A percentile compares a stretch with the other conserved stretches of the same genome.
These are phyloP conservation scores for Eilema caniola DNA, from an alignment of 2,888 invertebrate genomes.

Conservation along the genomic window DNA sequence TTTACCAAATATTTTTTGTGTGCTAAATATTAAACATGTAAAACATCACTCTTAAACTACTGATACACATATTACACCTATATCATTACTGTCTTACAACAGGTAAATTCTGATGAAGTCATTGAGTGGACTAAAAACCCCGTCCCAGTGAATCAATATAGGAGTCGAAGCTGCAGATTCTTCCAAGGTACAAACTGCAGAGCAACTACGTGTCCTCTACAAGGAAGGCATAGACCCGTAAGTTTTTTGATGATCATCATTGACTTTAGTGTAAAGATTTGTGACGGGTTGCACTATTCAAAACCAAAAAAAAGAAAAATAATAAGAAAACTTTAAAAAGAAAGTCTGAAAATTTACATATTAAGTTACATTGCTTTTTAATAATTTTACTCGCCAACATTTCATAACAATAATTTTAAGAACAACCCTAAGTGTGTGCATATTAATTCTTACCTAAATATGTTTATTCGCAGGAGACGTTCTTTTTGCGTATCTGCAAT, in stretches of 20 bases:
- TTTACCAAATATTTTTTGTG: no score
- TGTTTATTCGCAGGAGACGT: constrained; percentile 5
- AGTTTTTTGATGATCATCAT: constrained; percentile 23
- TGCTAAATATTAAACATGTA: no score
- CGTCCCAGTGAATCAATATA: constrained; percentile 72
- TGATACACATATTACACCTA: no score
- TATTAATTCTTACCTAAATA: constrained; percentile 47
- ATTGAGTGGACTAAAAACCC: constrained; percentile 88
- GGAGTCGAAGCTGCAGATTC: constrained; percentile 51
- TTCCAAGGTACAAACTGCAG: constrained; percentile 50
- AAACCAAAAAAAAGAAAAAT: no score
- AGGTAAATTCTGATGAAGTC: constrained; percentile 81
- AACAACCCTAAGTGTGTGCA: background rate
- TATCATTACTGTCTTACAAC: constrained; percentile 14
- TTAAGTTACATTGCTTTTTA: background rate
- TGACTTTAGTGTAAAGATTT: background rate
- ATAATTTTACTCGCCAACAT: background rate
- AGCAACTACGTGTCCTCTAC: constrained; percentile 50
- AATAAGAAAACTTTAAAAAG: no score
- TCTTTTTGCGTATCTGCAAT: constrained; percentile 1
- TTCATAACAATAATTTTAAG: background rate
- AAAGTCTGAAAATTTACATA: background rate
- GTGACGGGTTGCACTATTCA: no score
- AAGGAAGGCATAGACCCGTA: constrained; percentile 56
- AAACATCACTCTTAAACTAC: no score